Base-by-base conservation (phyloP, 1,140 invertebrate species). In the Proctacanthus coquilletti region DNA sequence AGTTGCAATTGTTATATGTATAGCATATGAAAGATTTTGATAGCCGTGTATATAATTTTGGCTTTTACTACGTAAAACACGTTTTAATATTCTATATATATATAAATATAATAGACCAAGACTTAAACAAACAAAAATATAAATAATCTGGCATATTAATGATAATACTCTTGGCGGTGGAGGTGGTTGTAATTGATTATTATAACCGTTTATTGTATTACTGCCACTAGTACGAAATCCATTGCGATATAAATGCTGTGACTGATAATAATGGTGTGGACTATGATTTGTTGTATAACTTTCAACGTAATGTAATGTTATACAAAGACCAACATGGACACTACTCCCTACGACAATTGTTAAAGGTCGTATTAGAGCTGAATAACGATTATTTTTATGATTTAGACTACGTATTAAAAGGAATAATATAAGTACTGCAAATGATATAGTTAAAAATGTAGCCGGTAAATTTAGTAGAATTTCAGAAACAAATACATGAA, bases 41-140 rank as follows among this genome's bases (percentile, higher is more conserved):
- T 70, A 68, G 45, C 74, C 72, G 47, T 75, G 71, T 36, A 75
- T 73, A 38, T 75, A 69, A 18, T 74, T 74, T 41, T 76, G 72
- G 27, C 69, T 73, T 51, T 77, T 77, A 49, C 73, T 76, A 36
- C 71, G 65, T 18, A 77, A 48, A 18, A 75, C 70, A 34, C 71
- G 67, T 45, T 75, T 76, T 18, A 77, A 65, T 45, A 70, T 74
- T 44, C 65, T 68, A 56, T 89, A 92, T 20, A 86, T 70, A 54
- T 84, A 86, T 34, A 89, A 66, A 62, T 89, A 92, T 40, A 80
- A 77, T 0, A 85, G 58, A 1, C 85, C 85, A 9, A 92, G 63
- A 3, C 77, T 75, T 5, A 86, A 70, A 45, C 80, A 82, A 18
- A 81, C 67, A 41, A 84, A 64, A 33, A 85, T 78, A 52, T 82